These are phyloP conservation scores for Sebastes melanostomus DNA, from an alignment of 2,797 vertebrate species.

Conservation along the genomic window DNA sequence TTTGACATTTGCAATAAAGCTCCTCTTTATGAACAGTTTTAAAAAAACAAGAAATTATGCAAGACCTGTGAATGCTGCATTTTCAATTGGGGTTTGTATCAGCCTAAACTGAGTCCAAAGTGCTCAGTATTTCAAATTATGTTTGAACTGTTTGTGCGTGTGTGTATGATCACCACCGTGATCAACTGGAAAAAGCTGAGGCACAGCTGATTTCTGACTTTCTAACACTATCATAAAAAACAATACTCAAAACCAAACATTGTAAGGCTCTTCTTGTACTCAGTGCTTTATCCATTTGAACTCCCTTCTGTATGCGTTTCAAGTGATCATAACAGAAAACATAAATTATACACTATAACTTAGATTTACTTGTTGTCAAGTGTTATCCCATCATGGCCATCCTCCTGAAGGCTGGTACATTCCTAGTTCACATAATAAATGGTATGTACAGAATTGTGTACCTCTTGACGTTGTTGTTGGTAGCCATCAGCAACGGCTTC, in stretches of 20 bases:
- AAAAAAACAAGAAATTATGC: neutral
- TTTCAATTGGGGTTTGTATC: neutral
- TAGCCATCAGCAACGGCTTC: conserved; percentile 92
- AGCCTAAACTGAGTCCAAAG: neutral
- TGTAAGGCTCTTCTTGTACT: neutral
- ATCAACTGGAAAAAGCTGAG: neutral
- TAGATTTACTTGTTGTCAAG: neutral
- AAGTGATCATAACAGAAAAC: neutral
- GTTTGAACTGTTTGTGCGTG: neutral
- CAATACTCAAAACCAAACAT: neutral
- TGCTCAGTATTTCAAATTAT: neutral
- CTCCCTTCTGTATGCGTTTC: neutral
- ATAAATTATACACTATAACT: neutral
- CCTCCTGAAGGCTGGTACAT: neutral
- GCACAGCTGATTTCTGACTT: neutral
- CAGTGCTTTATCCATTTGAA: neutral
- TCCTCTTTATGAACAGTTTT: neutral
- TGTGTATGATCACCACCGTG: neutral
- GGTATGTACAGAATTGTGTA: conserved; percentile 31
- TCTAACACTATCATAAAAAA: neutral
- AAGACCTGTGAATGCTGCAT: neutral
- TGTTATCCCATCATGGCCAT: neutral
- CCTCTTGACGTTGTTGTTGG: conserved; percentile 91
- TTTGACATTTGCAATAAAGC: neutral
- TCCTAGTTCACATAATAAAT: too few species aligned